phyloP scores from a whole-genome alignment of 1,140 invertebrate species.

The Sitobion miscanthi region DNA sequence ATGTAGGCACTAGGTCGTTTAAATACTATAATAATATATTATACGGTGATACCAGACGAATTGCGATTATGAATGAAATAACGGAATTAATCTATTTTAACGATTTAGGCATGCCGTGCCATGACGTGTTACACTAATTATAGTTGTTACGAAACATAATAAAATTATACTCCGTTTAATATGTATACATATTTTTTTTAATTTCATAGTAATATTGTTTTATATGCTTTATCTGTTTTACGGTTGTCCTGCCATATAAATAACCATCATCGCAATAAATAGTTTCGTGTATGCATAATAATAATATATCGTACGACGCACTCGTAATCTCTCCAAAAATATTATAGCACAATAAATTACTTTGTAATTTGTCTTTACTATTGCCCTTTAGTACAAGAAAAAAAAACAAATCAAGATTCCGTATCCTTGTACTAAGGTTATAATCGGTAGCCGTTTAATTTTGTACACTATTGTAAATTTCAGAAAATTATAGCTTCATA shows the following conservation, averaged over 20 bases:
- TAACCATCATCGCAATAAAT: constrained; percentile 1
- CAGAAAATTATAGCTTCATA: too few relatives aligned
- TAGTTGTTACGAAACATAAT: constrained; percentile 14
- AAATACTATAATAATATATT: neutral
- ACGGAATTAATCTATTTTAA: neutral
- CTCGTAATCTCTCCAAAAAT: neutral
- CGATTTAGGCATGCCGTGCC: neutral
- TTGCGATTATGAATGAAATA: constrained; percentile 17
- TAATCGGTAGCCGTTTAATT: neutral
- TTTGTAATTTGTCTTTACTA: neutral
- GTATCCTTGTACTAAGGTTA: neutral
- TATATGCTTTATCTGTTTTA: constrained; percentile 24
- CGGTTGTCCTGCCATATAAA: constrained; percentile 8
- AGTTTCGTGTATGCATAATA: neutral
- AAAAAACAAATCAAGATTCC: neutral
- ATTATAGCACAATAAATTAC: neutral
- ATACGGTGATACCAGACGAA: neutral
- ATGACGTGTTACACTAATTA: constrained; percentile 21
- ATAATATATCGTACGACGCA: neutral
- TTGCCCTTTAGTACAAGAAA: neutral
- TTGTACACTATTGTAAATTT: neutral
- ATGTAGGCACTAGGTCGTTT: neutral
- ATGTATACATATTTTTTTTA: neutral
- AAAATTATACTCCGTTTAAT: constrained; percentile 5
- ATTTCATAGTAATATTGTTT: constrained; percentile 25